Conservation (phyloP, 2,888 invertebrate species). For the Lagria hirta region DNA sequence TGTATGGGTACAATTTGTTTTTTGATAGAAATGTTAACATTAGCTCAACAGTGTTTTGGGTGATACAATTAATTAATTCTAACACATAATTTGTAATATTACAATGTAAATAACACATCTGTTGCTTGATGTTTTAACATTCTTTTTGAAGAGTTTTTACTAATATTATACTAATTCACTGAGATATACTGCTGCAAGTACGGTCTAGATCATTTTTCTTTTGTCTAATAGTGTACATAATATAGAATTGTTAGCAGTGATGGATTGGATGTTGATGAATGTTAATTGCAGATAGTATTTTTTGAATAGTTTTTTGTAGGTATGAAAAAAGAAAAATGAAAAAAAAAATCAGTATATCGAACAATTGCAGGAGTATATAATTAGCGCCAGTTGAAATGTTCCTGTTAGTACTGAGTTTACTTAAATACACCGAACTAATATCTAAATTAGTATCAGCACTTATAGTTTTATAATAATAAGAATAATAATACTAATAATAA, state of each 20-base stretch:
- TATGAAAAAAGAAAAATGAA: background rate
- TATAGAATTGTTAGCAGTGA: conserved; percentile 12
- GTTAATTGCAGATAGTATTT: conserved; percentile 13
- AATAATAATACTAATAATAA: too few species aligned
- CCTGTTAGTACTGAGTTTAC: conserved; percentile 45
- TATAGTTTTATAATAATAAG: too few species aligned
- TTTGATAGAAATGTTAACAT: conserved; percentile 34
- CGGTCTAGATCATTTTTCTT: background rate
- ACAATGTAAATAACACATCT: conserved; percentile 45
- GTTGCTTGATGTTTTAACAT: conserved; percentile 38
- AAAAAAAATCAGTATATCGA: conserved; percentile 49
- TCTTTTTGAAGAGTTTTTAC: conserved; percentile 34
- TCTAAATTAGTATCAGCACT: conserved; percentile 5
- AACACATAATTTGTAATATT: conserved; percentile 45
- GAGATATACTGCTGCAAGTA: conserved; percentile 19
- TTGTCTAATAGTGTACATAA: conserved; percentile 9
- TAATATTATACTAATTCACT: conserved; percentile 29
- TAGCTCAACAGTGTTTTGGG: conserved; percentile 45
- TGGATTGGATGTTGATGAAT: conserved; percentile 15
- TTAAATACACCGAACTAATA: conserved; percentile 1
- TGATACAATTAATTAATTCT: conserved; percentile 40
- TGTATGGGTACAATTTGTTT: conserved; percentile 45
- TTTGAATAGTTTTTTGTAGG: conserved; percentile 14
- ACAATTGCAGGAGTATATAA: conserved; percentile 45
- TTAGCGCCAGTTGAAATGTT: conserved; percentile 45